Evolutionary conservation across 2,888 invertebrate species (phyloP), one percentile per base, ranked within the genome.

Genomic region (Parnassius apollo): DNA sequence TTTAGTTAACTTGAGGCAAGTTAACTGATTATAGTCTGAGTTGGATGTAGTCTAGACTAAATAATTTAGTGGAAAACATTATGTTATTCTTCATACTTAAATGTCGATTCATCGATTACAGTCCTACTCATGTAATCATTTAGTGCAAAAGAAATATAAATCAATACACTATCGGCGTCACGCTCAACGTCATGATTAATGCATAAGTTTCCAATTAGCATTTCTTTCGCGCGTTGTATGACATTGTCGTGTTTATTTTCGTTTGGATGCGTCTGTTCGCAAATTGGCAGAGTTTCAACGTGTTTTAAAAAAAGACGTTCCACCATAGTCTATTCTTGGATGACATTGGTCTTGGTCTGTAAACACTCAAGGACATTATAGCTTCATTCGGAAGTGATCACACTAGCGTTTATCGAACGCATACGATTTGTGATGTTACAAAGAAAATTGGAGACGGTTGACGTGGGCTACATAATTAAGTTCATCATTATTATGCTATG

Each of bases 331-430:
- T 90, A 91, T 88, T 89, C 81, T 76, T 75, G 85, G 75, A 78
- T 78, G 88, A 83, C 90, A 88, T 90, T 90, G 89, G 81, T 85
- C 86, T 85, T 88, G 83, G 64, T 68, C 71, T 67, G 71, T 66
- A 66, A n/a, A 57, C 51, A 57, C 49, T 62, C 77, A 81, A 84
- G 84, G 82, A 83, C 82, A 68, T 50, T 25, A 58, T 59, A 42
- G 42, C 44, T 46, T 49, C 25, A 9, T 54, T 42, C 52, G 45
- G 42, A 35, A 13, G 35, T 12, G 44, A 51, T 9, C 18, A 52
- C 35, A 61, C 42, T 22, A 10, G 48, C 12, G 46, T 1, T 1
- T n/a, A 52, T 42, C 2, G 12, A 25, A 1, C 13, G 51, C 4
- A 25, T 13, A 46, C n/a, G 12, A n/a, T 12, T 46, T 12, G n/a